Evolutionary conservation across 1,140 invertebrate genomes (phyloP).

Genomic region (Papilio dardanus): DNA sequence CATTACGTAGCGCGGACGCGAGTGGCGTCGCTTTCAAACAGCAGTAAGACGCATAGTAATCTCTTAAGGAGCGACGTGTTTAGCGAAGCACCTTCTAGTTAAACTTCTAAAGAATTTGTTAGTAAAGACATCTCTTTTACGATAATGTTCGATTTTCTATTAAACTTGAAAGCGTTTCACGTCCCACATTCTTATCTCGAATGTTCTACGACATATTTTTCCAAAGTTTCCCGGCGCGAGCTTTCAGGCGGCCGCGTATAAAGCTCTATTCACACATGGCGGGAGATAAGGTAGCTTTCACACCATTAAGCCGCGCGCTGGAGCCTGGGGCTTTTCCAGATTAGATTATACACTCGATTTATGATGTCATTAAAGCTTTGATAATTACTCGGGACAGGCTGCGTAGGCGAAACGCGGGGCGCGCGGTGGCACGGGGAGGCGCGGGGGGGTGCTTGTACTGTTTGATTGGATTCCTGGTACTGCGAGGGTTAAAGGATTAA

Average conservation of each 20-base stretch:
- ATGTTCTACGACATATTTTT: constrained; percentile 81
- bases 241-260: constrained; percentile 79
- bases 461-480: constrained; percentile 82
- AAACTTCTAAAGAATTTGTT: constrained; percentile 78
- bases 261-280: constrained; percentile 82
- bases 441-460: constrained; percentile 72
- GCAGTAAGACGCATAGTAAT: constrained; percentile 49
- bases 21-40: constrained; percentile 32
- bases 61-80: constrained; percentile 54
- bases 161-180: constrained; percentile 80
- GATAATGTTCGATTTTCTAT: constrained; percentile 82
- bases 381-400: constrained; percentile 83
- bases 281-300: constrained; percentile 82
- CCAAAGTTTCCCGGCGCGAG: constrained; percentile 81
- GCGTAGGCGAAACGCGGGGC: constrained; percentile 72
- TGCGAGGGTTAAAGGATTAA: constrained; percentile 81
- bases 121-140: constrained; percentile 80
- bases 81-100: constrained; percentile 54
- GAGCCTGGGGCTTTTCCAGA: constrained; percentile 83
- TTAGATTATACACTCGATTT: constrained; percentile 84
- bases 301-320: constrained; percentile 80
- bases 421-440: constrained; percentile 46
- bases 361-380: constrained; percentile 83
- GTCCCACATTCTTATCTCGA: constrained; percentile 81
- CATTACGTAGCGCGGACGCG: not conserved